Conservation (phyloP, 2,113 vertebrate species). For the Vulpes vulpes region DNA sequence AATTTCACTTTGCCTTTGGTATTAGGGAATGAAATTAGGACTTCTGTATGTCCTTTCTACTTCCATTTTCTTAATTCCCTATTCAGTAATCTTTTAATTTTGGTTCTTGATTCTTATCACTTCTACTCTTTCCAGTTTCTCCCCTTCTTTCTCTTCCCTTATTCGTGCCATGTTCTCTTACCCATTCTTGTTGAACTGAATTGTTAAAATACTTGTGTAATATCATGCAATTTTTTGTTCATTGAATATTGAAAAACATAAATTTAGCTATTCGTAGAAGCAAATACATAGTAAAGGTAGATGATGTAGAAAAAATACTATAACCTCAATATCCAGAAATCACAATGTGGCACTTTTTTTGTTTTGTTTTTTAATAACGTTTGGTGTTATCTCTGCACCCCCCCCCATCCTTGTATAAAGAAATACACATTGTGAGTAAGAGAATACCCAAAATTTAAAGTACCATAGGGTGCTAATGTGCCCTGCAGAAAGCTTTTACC, state of each 20-base stretch:
- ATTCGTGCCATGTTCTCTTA: not conserved
- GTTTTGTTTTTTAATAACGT: not conserved
- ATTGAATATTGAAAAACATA: not conserved
- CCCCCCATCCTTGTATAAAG: not conserved
- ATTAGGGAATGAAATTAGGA: not conserved
- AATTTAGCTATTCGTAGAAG: not conserved
- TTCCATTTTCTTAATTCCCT: not conserved
- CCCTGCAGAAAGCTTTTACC: not conserved
- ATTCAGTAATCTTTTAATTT: not conserved
- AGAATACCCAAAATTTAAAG: too few relatives aligned
- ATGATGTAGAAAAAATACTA: not conserved
- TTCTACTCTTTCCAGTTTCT: not conserved
- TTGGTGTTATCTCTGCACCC: not conserved
- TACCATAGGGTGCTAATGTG: fast-evolving
- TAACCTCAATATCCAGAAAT: not conserved
- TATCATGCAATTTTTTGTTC: not conserved
- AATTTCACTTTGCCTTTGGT: not conserved
- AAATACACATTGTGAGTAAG: not conserved
- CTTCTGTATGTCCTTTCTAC: not conserved
- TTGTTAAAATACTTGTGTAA: not conserved
- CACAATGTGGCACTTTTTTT: not conserved
- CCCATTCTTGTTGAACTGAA: not conserved
- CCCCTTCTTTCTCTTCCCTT: not conserved
- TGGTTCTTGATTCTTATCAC: not conserved
- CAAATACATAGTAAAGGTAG: not conserved